A percentile compares a stretch with the other conserved stretches of the same genome.
phyloP scores from a whole-genome alignment of 2,113 vertebrate species.

The Gobio gobio region DNA sequence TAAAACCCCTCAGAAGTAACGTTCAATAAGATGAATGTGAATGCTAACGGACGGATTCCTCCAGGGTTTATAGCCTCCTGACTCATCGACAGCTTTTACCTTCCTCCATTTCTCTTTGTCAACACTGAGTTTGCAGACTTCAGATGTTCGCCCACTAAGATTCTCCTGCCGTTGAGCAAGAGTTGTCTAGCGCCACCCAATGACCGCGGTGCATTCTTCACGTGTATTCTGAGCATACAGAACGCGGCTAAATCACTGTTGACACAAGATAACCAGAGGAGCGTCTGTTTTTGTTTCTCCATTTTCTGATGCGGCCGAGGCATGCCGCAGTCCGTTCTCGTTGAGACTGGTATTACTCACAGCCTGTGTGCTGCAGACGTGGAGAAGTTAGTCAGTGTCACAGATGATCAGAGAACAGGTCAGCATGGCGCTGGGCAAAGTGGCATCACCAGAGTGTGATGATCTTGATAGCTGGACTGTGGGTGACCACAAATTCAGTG shows the following conservation, averaged over 20 bases:
- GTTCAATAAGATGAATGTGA: not conserved
- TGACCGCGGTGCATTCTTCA: not conserved
- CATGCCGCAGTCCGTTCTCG: conserved; percentile 65
- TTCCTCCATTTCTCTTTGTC: conserved; percentile 6
- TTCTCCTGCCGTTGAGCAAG: not conserved
- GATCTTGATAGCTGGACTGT: conserved; percentile 12
- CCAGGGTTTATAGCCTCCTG: not conserved
- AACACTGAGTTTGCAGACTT: not conserved
- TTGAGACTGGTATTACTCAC: conserved; percentile 75
- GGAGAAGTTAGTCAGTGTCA: conserved; percentile 68
- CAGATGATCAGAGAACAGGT: conserved; percentile 65
- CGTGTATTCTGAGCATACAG: not conserved
- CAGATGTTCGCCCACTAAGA: not conserved
- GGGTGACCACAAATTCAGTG: not conserved
- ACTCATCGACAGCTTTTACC: not conserved
- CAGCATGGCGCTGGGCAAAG: conserved; percentile 12
- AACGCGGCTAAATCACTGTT: conserved; percentile 30
- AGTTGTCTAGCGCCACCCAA: not conserved
- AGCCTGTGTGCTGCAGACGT: conserved; percentile 53
- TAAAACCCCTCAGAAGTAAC: not conserved
- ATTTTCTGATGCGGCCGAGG: conserved; percentile 49
- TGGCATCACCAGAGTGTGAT: conserved; percentile 1
- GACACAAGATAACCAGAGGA: conserved; percentile 50
- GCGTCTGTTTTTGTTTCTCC: conserved; percentile 38
- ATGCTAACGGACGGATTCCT: not conserved